Percentiles rank a stretch among this genome's conserved stretches.
These are phyloP conservation scores for Cavia porcellus DNA, from an alignment of 2,113 vertebrate species.

Conservation along the genomic window DNA sequence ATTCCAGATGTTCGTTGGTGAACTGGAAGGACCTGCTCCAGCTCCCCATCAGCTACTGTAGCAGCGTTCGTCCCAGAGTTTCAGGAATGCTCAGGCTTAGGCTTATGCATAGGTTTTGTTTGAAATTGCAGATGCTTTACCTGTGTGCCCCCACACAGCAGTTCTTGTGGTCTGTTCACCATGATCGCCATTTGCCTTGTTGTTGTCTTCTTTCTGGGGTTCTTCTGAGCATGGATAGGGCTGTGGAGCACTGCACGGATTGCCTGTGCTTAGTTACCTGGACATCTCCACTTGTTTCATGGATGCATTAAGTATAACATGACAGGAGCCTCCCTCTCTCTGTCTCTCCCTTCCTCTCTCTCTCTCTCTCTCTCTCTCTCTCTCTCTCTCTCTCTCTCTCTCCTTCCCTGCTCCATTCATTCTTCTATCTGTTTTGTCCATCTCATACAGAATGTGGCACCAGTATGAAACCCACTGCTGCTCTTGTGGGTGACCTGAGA, in stretches of 20 bases:
- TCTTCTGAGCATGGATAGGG: background rate
- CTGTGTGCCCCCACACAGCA: background rate
- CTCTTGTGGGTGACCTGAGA: background rate
- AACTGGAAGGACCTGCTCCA: rapidly evolving
- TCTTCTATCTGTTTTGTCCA: background rate
- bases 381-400: background rate
- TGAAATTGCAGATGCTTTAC: background rate
- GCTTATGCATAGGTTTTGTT: background rate
- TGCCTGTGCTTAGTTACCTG: background rate
- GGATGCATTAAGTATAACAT: background rate
- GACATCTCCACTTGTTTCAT: background rate
- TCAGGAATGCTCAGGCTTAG: background rate
- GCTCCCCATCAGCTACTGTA: rapidly evolving
- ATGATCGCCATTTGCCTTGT: rapidly evolving
- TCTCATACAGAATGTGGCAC: rapidly evolving
- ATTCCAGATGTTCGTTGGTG: background rate
- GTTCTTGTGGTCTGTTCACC: background rate
- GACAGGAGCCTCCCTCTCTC: background rate
- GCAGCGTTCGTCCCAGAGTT: background rate
- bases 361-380: background rate
- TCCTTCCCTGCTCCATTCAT: background rate
- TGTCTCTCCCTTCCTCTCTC: background rate
- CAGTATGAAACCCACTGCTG: background rate
- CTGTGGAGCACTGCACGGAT: too few relatives aligned
- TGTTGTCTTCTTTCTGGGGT: background rate